Base-by-base conservation (phyloP, 2,113 vertebrate species). In the Coreoperca whiteheadi region DNA sequence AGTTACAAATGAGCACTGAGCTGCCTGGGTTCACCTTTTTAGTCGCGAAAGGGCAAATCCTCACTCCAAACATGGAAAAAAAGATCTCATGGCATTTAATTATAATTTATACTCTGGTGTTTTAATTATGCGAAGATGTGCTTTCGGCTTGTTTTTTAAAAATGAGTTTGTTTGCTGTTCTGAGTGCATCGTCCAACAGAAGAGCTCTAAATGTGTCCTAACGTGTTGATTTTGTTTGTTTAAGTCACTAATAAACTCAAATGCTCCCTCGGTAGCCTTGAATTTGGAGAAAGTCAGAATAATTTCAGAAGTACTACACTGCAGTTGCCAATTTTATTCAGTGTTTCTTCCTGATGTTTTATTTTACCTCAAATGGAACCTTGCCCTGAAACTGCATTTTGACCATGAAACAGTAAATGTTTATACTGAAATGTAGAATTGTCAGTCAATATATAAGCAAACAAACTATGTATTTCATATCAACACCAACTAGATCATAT, bases 1-100 rank as follows among this genome's bases (percentile, higher is more conserved):
- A 41, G 11, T 37, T 59, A 37, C 41, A 75, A 73, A 75, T 77
- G 72, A 61, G 63, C 86, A 82, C 16, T 5, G 46, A 74, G 75
- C 43, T 50, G 57, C 69, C 20, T 66, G 11, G 2, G 3, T 14
- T 71, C 82, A 79, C 73, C 64, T 75, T 86, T 43, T 80, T 8
- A 0, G 14, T 70, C 41, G 8, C 5, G 14, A 88, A 64, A 77
- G 67, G 74, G 14, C 1, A n/a, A 53, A 46, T 79, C 56, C 2
- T 72, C 20, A 1, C 56, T 28, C 25, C 4, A 37, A 53, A 68
- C 28, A 46, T 53, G 20, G 6, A 37, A 7, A 61, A 50, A 48
- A 51, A 21, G 59, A 4, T 59, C 50, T 51, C 20, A 6, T 23
- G 39, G 54, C 30, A 15, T 54, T 82, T 48, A 28, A 54, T 32